Evolutionary conservation across 2,113 vertebrate genomes (phyloP).

Genomic region (Cichladusa arquata): DNA sequence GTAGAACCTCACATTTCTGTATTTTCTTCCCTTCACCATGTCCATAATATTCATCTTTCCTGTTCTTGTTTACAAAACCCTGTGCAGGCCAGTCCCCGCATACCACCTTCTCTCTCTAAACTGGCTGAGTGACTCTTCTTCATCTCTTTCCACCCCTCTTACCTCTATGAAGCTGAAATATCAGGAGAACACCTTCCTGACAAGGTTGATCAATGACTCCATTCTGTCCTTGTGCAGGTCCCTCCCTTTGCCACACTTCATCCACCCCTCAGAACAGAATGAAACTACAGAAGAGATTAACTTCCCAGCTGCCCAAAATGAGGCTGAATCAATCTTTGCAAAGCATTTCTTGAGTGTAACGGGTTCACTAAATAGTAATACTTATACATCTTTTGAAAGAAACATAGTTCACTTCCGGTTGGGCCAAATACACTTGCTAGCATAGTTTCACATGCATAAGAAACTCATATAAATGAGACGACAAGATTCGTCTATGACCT

Average conservation of each 20-base stretch:
- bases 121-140: slow-evolving; percentile 42
- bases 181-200: slow-evolving; percentile 64
- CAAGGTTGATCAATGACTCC: slow-evolving; percentile 67
- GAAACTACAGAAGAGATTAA: slow-evolving; percentile 68
- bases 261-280: slow-evolving; percentile 67
- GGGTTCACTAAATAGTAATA: slow-evolving; percentile 27
- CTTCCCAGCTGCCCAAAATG: slow-evolving; percentile 52
- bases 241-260: slow-evolving; percentile 65
- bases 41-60: not conserved
- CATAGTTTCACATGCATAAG: slow-evolving; percentile 14
- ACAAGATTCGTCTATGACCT: not conserved
- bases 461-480: not conserved
- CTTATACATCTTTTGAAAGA: slow-evolving; percentile 8
- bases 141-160: slow-evolving; percentile 61
- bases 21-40: not conserved
- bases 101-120: slow-evolving; percentile 2
- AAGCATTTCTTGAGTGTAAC: slow-evolving; percentile 29
- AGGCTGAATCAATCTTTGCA: slow-evolving; percentile 48
- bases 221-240: slow-evolving; percentile 66
- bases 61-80: not conserved
- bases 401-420: slow-evolving; percentile 6
- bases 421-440: not conserved
- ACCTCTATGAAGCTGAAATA: slow-evolving; percentile 67
- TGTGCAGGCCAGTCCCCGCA: slow-evolving; percentile 11
- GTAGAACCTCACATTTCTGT: not conserved